Percentiles rank a stretch among this genome's conserved stretches.
phyloP scores from a whole-genome alignment of 1,140 invertebrate species.

The Druon quercuslanigerum region DNA sequence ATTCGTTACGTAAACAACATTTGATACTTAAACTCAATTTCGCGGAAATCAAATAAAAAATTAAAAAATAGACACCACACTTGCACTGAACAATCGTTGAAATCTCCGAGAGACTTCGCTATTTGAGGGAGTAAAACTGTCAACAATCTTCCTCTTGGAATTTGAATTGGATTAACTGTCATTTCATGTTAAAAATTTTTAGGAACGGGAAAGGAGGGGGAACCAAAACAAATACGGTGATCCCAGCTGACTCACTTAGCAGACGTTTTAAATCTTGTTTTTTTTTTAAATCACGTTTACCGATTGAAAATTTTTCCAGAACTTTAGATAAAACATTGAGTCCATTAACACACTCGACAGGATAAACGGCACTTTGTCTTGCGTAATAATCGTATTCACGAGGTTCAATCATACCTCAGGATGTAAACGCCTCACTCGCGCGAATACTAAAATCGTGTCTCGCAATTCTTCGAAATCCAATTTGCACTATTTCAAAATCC shows the following conservation, averaged over 20 bases:
- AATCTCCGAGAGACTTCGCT: not conserved
- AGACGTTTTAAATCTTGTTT: not conserved
- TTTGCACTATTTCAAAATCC: too few species aligned
- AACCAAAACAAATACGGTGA: not conserved
- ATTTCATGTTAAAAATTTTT: not conserved
- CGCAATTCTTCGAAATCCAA: not conserved
- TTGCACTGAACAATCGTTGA: not conserved
- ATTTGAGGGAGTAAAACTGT: not conserved
- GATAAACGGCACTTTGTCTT: not conserved
- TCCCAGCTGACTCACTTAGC: too few species aligned
- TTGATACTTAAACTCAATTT: not conserved
- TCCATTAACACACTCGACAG: not conserved
- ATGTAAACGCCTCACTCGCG: not conserved
- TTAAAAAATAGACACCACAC: not conserved
- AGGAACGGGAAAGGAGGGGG: not conserved
- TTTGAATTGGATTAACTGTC: too few species aligned
- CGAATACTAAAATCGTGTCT: not conserved
- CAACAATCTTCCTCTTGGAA: too few species aligned
- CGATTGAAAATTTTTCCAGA: not conserved
- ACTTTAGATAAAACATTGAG: not conserved
- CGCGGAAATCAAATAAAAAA: not conserved
- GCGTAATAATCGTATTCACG: conserved; percentile 32
- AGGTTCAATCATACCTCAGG: conserved; percentile 17
- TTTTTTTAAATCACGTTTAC: not conserved
- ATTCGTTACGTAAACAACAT: conserved; percentile 12